Base-by-base conservation (phyloP, 2,113 vertebrate species). In the Periophthalmus modestus region DNA sequence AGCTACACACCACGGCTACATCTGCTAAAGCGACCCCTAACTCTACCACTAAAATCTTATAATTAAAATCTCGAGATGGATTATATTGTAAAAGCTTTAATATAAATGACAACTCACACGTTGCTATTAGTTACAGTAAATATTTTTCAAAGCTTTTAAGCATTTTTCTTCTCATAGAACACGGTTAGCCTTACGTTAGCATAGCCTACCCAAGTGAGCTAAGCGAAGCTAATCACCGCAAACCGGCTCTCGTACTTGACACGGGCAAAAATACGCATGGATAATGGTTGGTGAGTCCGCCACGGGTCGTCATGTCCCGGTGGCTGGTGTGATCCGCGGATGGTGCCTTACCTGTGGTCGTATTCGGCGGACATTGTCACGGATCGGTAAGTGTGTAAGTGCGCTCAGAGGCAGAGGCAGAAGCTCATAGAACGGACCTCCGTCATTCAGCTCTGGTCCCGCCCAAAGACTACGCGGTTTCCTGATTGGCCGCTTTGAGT, bases 311-410 rank as follows among this genome's bases (percentile, higher is more conserved):
- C 14, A 13, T 28, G 23, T 15, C 57, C 23, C 57, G 57, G 23
- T 28, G 57, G 57, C 23, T 59, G 57, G 4, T 12, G 57, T n/a
- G n/a, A 55, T 18, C 52, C 23, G 1, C 13, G 23, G 57, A 28
- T 28, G 57, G 39, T 21, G 57, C 5, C 93, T 92, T 83, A 94
- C 94, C 94, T 93, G 80, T 93, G 90, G 67, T 93, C 93, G 91
- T 92, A 90, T 85, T 93, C 88, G 76, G 94, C 92, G 90, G 94
- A 94, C 94, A 94, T 94, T 91, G 89, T 94, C 84, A 90, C 74
- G 75, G 74, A 71, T 82, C 73, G 85, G 89, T 10, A 9, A 84
- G 59, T 87, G 77, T 89, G 68, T 91, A 87, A 93, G 93, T 94
- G 93, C 78, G 73, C 57, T 73, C 48, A 24, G 23, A 13, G 12